These are phyloP conservation scores for Epinephelus fuscoguttatus DNA, from an alignment of 2,113 vertebrate genomes.

Conservation along the genomic window DNA sequence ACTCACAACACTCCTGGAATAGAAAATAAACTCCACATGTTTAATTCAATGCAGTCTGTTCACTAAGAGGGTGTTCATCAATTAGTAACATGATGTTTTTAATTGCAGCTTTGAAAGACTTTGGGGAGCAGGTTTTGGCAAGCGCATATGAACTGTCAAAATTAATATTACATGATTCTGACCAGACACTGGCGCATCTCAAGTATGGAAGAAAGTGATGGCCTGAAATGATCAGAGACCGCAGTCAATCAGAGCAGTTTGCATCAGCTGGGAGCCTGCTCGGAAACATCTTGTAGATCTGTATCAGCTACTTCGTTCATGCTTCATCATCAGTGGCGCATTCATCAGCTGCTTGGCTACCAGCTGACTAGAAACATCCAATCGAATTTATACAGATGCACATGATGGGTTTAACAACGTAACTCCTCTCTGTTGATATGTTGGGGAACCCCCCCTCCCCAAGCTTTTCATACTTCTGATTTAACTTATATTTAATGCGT, in stretches of 20 bases:
- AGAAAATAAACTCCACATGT: slow-evolving; percentile 64
- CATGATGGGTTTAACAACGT: background rate
- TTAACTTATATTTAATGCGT: background rate
- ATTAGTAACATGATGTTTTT: slow-evolving; percentile 80
- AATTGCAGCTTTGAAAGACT: slow-evolving; percentile 78
- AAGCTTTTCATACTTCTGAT: background rate
- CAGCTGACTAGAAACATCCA: background rate
- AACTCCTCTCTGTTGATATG: background rate
- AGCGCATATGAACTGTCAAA: slow-evolving; percentile 61
- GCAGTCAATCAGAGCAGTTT: slow-evolving; percentile 16
- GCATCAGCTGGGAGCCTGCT: slow-evolving; percentile 14
- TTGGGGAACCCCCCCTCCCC: background rate
- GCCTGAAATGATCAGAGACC: slow-evolving; percentile 51
- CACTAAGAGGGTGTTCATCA: slow-evolving; percentile 71
- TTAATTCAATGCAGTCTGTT: slow-evolving; percentile 73
- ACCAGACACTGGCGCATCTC: slow-evolving; percentile 55
- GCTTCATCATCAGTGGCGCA: background rate
- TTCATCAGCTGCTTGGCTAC: background rate
- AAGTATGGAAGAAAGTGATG: slow-evolving; percentile 47
- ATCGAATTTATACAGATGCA: background rate
- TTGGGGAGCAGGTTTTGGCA: slow-evolving; percentile 62
- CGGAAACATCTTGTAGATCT: background rate
- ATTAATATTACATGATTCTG: slow-evolving; percentile 65
- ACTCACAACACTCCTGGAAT: slow-evolving; percentile 50
- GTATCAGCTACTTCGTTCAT: background rate